Conservation (phyloP, 2,888 invertebrate species). For the Xylota sylvarum region DNA sequence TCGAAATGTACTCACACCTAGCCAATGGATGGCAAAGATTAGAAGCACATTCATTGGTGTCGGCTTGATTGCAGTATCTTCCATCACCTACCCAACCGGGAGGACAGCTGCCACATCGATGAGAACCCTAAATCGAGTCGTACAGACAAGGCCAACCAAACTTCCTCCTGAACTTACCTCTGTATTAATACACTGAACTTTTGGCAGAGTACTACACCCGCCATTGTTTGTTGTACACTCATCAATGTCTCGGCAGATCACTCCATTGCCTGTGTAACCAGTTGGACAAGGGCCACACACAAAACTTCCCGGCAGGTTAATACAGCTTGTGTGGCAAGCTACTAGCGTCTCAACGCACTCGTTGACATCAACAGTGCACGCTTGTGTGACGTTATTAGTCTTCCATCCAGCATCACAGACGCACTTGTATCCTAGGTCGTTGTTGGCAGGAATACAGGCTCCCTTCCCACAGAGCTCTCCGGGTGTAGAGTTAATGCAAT, state of each 20-base stretch:
- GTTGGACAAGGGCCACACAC: slow-evolving; percentile 94
- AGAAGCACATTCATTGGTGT: slow-evolving; percentile 80
- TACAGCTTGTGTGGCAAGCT: slow-evolving; percentile 93
- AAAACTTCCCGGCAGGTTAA: slow-evolving; percentile 95
- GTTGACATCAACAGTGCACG: slow-evolving; percentile 93
- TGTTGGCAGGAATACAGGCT: slow-evolving; percentile 89
- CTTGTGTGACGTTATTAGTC: slow-evolving; percentile 87
- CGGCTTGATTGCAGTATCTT: slow-evolving; percentile 86
- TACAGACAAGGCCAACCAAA: not conserved
- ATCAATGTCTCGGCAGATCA: slow-evolving; percentile 93
- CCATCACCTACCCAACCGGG: slow-evolving; percentile 95
- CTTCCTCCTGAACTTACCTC: slow-evolving; percentile 84
- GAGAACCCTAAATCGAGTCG: slow-evolving; percentile 88
- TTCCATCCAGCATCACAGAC: slow-evolving; percentile 95
- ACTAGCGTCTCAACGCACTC: slow-evolving; percentile 91
- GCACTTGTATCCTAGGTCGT: slow-evolving; percentile 89
- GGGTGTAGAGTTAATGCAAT: slow-evolving; percentile 89
- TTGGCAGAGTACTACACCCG: slow-evolving; percentile 93
- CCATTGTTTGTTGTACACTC: slow-evolving; percentile 94
- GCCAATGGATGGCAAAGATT: slow-evolving; percentile 92
- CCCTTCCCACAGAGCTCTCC: slow-evolving; percentile 95
- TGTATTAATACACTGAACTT: slow-evolving; percentile 95
- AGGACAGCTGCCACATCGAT: slow-evolving; percentile 95
- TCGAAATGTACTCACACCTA: slow-evolving; percentile 90
- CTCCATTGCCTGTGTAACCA: slow-evolving; percentile 95